Percentiles rank a stretch among this genome's conserved stretches.
These are phyloP conservation scores for Pseudeuparius sepicola DNA, from an alignment of 2,888 invertebrate genomes.

Conservation along the genomic window DNA sequence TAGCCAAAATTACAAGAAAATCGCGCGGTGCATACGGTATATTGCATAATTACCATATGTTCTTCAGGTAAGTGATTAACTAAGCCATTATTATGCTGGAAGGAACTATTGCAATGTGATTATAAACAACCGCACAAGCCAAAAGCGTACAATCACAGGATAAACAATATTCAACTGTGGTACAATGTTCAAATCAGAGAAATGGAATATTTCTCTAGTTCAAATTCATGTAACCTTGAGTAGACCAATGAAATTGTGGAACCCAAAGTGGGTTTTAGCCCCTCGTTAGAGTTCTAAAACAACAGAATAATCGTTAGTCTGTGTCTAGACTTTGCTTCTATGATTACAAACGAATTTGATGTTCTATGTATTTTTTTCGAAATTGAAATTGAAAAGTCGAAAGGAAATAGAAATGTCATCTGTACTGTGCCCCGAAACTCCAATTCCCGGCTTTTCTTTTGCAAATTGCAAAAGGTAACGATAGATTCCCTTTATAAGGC, in stretches of 20 bases:
- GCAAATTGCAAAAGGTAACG: conserved; percentile 72
- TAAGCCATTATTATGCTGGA: too few species aligned
- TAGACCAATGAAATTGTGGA: too few species aligned
- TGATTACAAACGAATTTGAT: neutral
- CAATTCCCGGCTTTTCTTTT: conserved; percentile 70
- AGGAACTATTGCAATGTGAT: too few species aligned
- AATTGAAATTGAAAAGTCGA: conserved; percentile 10
- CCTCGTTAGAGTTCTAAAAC: neutral
- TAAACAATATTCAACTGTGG: too few species aligned
- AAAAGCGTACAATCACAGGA: too few species aligned
- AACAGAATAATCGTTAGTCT: neutral
- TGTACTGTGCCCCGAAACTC: conserved; percentile 58
- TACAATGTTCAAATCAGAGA: neutral
- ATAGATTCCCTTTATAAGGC: conserved; percentile 7
- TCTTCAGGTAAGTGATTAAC: too few species aligned
- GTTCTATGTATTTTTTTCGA: neutral
- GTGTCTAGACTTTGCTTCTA: neutral
- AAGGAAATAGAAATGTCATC: conserved; percentile 48
- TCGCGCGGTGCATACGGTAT: too few species aligned
- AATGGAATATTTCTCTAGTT: neutral
- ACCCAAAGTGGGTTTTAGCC: conserved; percentile 1
- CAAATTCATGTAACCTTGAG: too few species aligned
- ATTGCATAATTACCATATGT: too few species aligned
- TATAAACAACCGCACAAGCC: too few species aligned
- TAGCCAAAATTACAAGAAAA: too few species aligned